Conservation (phyloP, 2,888 invertebrate genomes). For the Monochamus alternatus region DNA sequence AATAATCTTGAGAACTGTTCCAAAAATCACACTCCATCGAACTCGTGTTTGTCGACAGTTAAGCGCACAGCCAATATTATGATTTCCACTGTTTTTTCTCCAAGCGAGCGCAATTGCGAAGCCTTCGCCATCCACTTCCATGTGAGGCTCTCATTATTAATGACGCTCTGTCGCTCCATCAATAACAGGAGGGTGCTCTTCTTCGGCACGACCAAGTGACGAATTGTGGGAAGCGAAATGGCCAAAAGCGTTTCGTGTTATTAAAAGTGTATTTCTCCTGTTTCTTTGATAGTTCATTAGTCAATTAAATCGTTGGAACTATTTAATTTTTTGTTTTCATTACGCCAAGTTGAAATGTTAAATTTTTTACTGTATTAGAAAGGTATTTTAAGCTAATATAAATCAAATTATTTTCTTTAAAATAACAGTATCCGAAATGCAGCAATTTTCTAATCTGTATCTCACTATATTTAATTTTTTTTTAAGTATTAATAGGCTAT, state of each 20-base stretch:
- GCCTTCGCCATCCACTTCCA: slow-evolving; percentile 16
- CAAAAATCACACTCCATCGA: too few relatives aligned
- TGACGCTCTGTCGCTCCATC: slow-evolving; percentile 26
- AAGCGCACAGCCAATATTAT: slow-evolving; percentile 11
- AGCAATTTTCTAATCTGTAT: too few relatives aligned
- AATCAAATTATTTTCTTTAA: too few relatives aligned
- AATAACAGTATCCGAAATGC: too few relatives aligned
- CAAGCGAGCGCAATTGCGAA: slow-evolving; percentile 3
- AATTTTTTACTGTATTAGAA: too few relatives aligned
- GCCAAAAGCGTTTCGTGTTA: slow-evolving; percentile 30
- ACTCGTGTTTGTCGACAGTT: too few relatives aligned
- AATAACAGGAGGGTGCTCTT: slow-evolving; percentile 19
- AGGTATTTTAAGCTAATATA: too few relatives aligned
- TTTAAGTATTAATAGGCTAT: too few relatives aligned
- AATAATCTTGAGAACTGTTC: too few relatives aligned
- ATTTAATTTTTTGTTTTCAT: neutral
- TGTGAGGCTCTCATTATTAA: slow-evolving; percentile 33
- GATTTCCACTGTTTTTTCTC: slow-evolving; percentile 21
- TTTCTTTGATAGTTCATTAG: neutral
- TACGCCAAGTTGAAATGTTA: neutral
- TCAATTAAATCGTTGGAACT: neutral
- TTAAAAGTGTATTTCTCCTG: slow-evolving; percentile 13
- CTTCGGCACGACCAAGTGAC: slow-evolving; percentile 25
- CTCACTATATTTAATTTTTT: too few relatives aligned
- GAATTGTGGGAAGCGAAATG: slow-evolving; percentile 26